Base-by-base conservation (phyloP, 2,113 vertebrate genomes). In the Bujurquina vittata region DNA sequence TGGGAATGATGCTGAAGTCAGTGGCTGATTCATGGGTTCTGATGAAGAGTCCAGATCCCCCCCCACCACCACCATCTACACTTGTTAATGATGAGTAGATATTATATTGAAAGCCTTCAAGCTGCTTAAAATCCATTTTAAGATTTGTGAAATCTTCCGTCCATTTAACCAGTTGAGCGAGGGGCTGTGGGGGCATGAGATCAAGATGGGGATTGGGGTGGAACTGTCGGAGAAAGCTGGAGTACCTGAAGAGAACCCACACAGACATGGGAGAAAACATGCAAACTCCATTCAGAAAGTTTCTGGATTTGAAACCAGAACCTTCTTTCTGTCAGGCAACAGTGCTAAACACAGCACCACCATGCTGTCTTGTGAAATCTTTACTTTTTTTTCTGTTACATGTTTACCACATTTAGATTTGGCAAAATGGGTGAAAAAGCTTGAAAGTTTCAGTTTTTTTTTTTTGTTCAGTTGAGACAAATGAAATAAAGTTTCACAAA, bases 1-100 rank as follows among this genome's bases (percentile, higher is more conserved):
- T 23, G 58, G 46, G 26, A 72, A 72, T 72, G 67, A 54, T 23
- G 8, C 43, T 52, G 46, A 72, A 54, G 65, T 52, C 43, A 17
- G 43, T 17, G 29, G 65, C 23, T 67, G 63, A 18, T 67, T 46
- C 37, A 46, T 46, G 43, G 23, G 23, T 7, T 49, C 49, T 17
- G 0, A 2, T 49, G 23, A 49, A 0, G 2, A 69, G 15, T 29
- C 15, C 1, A 29, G 10, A n/a, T n/a, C n/a, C n/a, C n/a, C n/a
- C n/a, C n/a, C n/a, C n/a, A n/a, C n/a, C n/a, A n/a, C n/a, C 43
- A 31, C 26, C 5, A 20, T 72, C 31, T 54, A 10, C 26, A 52
- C 67, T 72, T 54, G 52, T n/a, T 72, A 31, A 54, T n/a, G 23
- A 72, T 33, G 46, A 72, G 0, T 72, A 31, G 10, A 31, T 54